phyloP scores from a whole-genome alignment of 2,797 vertebrate genomes.

The Eospalax fontanierii region DNA sequence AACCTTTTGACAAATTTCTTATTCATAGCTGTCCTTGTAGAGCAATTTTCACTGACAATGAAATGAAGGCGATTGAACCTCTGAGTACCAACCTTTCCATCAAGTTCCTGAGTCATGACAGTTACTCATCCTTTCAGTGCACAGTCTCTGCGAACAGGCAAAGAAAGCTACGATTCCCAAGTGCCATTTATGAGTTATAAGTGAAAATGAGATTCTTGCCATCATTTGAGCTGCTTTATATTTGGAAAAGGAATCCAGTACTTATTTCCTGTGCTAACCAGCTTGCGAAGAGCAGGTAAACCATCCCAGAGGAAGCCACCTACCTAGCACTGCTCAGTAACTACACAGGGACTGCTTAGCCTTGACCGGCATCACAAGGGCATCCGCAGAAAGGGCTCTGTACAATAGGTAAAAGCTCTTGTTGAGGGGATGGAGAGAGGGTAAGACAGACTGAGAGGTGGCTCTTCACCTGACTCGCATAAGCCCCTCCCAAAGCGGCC shows the following conservation, averaged over 20 bases:
- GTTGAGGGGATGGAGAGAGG: neutral
- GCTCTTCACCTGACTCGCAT: neutral
- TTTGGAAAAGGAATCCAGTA: neutral
- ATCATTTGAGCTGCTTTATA: neutral
- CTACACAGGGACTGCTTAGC: neutral
- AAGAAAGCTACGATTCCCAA: conserved; percentile 54
- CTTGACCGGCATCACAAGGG: neutral
- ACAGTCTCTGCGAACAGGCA: neutral
- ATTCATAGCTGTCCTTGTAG: conserved; percentile 42
- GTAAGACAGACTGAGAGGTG: neutral
- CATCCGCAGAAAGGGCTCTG: neutral
- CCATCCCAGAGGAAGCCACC: neutral
- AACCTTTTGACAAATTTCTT: conserved; percentile 75
- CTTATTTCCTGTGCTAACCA: neutral
- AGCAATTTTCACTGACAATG: conserved; percentile 67
- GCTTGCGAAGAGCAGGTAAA: neutral
- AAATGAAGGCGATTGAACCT: conserved; percentile 46
- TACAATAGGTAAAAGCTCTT: neutral
- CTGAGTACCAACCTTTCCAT: conserved; percentile 23
- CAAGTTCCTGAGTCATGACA: conserved; percentile 22
- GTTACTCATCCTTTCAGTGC: conserved; percentile 4
- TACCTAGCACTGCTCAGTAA: conserved; percentile 2
- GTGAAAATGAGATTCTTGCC: neutral
- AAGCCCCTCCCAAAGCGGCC: neutral
- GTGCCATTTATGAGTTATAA: neutral